Percentiles rank a stretch among this genome's conserved stretches.
phyloP scores from a whole-genome alignment of 1,140 invertebrate genomes.

The Drosophila novamexicana region DNA sequence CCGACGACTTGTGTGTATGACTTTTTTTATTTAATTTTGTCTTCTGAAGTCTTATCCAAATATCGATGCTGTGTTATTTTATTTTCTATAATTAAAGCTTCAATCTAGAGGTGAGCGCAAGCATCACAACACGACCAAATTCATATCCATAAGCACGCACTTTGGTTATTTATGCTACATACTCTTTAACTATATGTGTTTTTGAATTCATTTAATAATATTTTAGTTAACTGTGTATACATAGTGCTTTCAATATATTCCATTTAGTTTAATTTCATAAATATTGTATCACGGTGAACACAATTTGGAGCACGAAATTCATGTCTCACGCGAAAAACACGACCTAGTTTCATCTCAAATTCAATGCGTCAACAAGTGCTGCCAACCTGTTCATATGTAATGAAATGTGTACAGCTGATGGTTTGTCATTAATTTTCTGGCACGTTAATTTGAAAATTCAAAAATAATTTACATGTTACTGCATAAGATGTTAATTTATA shows the following conservation, averaged over 20 bases:
- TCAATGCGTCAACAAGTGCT: neutral
- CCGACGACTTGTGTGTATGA: neutral
- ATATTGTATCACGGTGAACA: neutral
- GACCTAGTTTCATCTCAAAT: slow-evolving; percentile 7
- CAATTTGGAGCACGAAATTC: neutral
- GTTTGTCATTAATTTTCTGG: neutral
- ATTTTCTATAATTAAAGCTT: slow-evolving; percentile 11
- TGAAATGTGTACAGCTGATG: neutral
- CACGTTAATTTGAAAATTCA: slow-evolving; percentile 11
- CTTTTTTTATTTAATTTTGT: slow-evolving; percentile 1
- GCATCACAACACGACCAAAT: neutral
- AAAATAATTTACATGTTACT: slow-evolving; percentile 26
- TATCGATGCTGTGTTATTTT: slow-evolving; percentile 14
- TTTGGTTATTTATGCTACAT: neutral
- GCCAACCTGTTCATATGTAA: neutral
- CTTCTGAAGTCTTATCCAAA: neutral
- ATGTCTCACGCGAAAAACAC: neutral
- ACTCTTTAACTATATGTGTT: neutral
- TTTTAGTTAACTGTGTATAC: neutral
- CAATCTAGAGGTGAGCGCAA: slow-evolving; percentile 13
- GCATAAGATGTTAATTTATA: slow-evolving; percentile 14
- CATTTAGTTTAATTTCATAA: neutral
- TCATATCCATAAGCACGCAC: neutral
- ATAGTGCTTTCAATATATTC: neutral
- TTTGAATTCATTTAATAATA: neutral